These are phyloP conservation scores for Scaptodrosophila latifasciaeformis DNA, from an alignment of 2,888 invertebrate genomes.

Conservation along the genomic window DNA sequence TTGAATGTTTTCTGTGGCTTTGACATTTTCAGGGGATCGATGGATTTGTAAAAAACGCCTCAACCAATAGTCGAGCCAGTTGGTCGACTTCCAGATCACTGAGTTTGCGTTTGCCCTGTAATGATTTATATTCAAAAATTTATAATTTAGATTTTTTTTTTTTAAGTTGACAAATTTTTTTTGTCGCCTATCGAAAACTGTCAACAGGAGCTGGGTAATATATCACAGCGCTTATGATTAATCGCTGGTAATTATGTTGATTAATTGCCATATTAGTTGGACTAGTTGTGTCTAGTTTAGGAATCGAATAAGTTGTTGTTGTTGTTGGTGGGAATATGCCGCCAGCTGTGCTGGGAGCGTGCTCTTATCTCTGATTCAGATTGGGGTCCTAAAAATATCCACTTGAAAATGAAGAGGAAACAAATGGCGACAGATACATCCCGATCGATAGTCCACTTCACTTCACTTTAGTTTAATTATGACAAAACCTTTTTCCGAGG, in stretches of 20 bases:
- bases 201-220: constrained; percentile 40
- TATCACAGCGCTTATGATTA: constrained; percentile 55
- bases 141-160: constrained; percentile 45
- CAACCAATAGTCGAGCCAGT: constrained; percentile 2
- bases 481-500: constrained; percentile 51
- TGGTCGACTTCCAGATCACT: constrained; percentile 39
- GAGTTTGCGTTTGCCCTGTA: constrained; percentile 37
- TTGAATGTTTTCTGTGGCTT: constrained; percentile 57
- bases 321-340: constrained; percentile 15
- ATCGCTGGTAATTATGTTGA: constrained; percentile 67
- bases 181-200: constrained; percentile 42
- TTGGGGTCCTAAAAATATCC: constrained; percentile 40
- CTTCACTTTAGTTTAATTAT: constrained; percentile 49
- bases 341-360: constrained; percentile 48
- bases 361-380: constrained; percentile 33
- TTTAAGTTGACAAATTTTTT: too few relatives aligned
- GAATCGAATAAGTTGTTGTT: not conserved
- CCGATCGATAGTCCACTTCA: not conserved
- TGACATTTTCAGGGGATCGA: constrained; percentile 55
- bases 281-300: constrained; percentile 21
- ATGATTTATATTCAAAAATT: constrained; percentile 57
- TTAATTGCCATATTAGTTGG: constrained; percentile 66
- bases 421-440: not conserved
- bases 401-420: not conserved
- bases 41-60: constrained; percentile 11